These are phyloP conservation scores for Zalophus californianus DNA, from an alignment of 2,797 vertebrate species.

Conservation along the genomic window DNA sequence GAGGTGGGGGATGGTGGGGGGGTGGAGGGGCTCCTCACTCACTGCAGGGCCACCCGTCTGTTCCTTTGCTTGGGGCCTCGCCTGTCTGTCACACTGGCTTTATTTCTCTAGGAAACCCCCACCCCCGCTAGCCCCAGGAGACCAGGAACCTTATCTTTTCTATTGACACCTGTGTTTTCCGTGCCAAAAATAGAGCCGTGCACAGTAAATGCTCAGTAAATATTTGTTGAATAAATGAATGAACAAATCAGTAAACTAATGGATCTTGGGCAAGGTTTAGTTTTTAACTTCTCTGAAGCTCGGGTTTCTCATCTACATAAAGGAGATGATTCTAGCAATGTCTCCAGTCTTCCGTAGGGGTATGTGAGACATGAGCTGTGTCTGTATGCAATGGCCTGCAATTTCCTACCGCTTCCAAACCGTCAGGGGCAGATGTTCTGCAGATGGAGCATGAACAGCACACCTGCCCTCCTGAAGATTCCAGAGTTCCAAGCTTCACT, in stretches of 20 bases:
- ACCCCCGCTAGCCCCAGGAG: accelerated
- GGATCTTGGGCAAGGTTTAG: not conserved
- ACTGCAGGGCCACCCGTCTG: not conserved
- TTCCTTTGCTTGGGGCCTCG: not conserved
- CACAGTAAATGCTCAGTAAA: not conserved
- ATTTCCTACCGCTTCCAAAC: not conserved
- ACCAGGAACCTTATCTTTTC: accelerated
- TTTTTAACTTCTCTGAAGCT: not conserved
- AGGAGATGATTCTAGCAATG: too few species aligned
- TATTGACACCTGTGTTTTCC: not conserved
- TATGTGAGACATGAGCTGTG: too few species aligned
- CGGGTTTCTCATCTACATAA: not conserved
- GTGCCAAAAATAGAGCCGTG: not conserved
- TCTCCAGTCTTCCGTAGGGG: not conserved
- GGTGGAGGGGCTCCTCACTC: accelerated
- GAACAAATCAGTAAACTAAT: not conserved
- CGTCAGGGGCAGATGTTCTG: not conserved
- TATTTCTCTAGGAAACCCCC: accelerated
- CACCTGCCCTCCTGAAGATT: not conserved
- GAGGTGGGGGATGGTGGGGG: too few species aligned
- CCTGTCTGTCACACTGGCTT: not conserved
- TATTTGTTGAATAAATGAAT: not conserved
- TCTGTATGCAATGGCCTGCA: not conserved
- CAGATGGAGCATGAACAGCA: not conserved
- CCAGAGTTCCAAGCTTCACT: not conserved